Conservation (phyloP, 2,797 vertebrate species). For the Cottoperca gobio region DNA sequence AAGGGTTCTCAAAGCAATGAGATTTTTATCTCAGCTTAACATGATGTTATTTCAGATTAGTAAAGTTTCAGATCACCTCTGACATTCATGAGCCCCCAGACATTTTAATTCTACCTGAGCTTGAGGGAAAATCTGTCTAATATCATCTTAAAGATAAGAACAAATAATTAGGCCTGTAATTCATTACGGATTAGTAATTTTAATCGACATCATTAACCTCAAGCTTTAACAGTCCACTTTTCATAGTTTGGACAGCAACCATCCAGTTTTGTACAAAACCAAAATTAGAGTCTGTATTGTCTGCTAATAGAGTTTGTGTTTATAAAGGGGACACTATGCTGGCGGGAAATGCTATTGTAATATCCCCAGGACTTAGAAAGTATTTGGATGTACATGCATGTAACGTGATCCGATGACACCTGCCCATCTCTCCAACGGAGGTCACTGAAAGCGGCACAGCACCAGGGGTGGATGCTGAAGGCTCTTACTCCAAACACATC, state of each 20-base stretch:
- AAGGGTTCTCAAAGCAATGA: conserved; percentile 3
- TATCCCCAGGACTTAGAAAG: background rate
- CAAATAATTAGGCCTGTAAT: conserved; percentile 49
- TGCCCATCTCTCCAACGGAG: background rate
- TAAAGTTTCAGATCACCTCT: conserved; percentile 15
- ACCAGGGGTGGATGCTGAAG: background rate
- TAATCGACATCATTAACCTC: conserved; percentile 46
- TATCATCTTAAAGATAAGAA: conserved; percentile 36
- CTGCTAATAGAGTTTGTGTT: conserved; percentile 45
- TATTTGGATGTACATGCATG: background rate
- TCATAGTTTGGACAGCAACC: conserved; percentile 35
- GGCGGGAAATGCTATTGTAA: conserved; percentile 8
- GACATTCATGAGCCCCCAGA: background rate
- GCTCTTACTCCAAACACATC: background rate
- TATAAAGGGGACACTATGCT: conserved; percentile 17
- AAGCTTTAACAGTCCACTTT: conserved; percentile 42
- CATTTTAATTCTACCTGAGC: conserved; percentile 25
- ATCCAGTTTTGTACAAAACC: conserved; percentile 42
- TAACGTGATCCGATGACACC: background rate
- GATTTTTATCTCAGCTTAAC: conserved; percentile 13
- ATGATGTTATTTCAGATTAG: conserved; percentile 24
- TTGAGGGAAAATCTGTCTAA: conserved; percentile 12
- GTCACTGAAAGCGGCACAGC: background rate
- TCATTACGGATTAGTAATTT: conserved; percentile 47
- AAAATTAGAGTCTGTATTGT: conserved; percentile 52